Conservation (phyloP, 2,888 invertebrate species). For the Rotaria sp. region DNA sequence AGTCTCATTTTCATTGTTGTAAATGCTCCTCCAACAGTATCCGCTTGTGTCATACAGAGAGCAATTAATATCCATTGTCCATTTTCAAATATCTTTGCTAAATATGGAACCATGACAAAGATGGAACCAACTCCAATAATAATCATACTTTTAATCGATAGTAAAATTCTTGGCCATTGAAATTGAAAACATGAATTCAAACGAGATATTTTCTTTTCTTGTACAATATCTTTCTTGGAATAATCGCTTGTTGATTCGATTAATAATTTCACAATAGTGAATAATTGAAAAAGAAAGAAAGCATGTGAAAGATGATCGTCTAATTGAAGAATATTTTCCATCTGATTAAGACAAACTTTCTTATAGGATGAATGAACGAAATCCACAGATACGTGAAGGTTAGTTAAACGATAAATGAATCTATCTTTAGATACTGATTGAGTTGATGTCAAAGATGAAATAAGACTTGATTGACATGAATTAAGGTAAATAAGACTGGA, state of each 20-base stretch:
- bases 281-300: background rate
- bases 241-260: background rate
- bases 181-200: background rate
- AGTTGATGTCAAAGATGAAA: background rate
- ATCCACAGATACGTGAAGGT: background rate
- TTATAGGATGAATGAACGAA: background rate
- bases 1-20: background rate
- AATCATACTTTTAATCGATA: background rate
- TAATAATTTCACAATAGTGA: background rate
- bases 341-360: background rate
- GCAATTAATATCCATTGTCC: conserved; percentile 12
- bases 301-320: background rate
- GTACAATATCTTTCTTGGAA: too few relatives aligned
- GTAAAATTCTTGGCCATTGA: background rate
- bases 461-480: background rate
- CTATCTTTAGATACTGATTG: background rate
- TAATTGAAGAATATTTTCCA: background rate
- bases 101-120: background rate
- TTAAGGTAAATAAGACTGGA: background rate
- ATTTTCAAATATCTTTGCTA: background rate
- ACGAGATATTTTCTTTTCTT: too few relatives aligned
- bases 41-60: background rate
- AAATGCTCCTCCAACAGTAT: background rate
- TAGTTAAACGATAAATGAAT: background rate
- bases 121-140: conserved; percentile 13